A percentile compares a stretch with the other conserved stretches of the same genome.
These are phyloP conservation scores for Willowsia nigromaculata DNA, from an alignment of 2,888 invertebrate species.

Conservation along the genomic window DNA sequence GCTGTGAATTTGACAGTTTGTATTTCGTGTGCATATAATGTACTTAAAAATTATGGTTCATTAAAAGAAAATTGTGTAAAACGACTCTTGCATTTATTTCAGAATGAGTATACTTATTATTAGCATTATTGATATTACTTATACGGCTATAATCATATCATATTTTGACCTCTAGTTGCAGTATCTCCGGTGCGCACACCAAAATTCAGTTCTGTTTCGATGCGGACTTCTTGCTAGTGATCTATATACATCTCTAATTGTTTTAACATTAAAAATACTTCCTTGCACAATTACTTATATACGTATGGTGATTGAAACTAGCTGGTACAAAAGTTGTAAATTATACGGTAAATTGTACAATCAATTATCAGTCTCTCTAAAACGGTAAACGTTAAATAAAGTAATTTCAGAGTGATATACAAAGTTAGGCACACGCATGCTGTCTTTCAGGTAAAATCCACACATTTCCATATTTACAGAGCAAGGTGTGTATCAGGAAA, in stretches of 20 bases:
- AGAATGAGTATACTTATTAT: neutral
- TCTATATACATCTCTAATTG: too few species aligned
- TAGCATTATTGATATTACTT: neutral
- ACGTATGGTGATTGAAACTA: neutral
- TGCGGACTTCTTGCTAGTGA: too few species aligned
- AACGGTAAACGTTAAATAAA: neutral
- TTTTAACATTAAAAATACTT: too few species aligned
- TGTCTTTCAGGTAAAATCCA: constrained; percentile 49
- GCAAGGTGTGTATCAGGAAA: neutral
- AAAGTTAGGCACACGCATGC: neutral
- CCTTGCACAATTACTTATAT: neutral
- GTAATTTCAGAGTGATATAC: neutral
- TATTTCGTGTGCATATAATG: neutral
- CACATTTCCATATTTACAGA: neutral
- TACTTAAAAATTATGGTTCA: neutral
- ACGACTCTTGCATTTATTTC: neutral
- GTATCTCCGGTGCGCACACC: too few species aligned
- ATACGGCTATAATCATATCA: neutral
- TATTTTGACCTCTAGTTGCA: too few species aligned
- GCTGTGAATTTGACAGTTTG: too few species aligned
- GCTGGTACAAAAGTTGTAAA: neutral
- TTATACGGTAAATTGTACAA: neutral
- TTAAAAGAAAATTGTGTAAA: neutral
- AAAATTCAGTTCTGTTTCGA: too few species aligned
- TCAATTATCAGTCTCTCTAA: neutral